These are phyloP conservation scores for Palythoa grandis DNA, from an alignment of 92 coral and sea anemone species.

Conservation along the genomic window DNA sequence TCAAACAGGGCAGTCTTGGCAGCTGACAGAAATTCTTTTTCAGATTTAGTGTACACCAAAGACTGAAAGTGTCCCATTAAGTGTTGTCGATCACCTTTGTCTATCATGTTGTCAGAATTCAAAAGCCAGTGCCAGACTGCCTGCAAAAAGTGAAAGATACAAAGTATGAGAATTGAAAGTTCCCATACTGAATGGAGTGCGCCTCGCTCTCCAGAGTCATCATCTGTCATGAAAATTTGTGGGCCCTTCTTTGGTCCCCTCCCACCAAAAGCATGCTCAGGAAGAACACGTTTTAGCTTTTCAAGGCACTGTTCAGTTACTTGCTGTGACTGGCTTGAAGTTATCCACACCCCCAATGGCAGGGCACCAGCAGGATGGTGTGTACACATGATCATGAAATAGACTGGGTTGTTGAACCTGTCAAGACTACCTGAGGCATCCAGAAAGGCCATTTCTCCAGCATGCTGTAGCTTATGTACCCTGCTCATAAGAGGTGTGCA, in stretches of 20 bases:
- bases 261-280: slow-evolving; percentile 65
- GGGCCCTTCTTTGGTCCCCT: slow-evolving; percentile 50
- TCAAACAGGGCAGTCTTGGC: background rate
- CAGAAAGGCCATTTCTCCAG: slow-evolving; percentile 13
- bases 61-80: slow-evolving; percentile 54
- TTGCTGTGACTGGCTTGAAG: slow-evolving; percentile 56
- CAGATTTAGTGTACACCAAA: slow-evolving; percentile 56
- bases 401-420: slow-evolving; percentile 63
- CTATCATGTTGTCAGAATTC: slow-evolving; percentile 46
- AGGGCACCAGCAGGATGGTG: slow-evolving; percentile 58
- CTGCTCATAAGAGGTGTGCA: slow-evolving; percentile 55
- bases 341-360: slow-evolving; percentile 56
- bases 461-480: background rate
- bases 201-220: slow-evolving; percentile 48
- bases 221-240: slow-evolving; percentile 56
- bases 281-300: slow-evolving; percentile 33
- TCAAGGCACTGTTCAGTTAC: slow-evolving; percentile 22
- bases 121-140: slow-evolving; percentile 68
- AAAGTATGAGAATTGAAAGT: slow-evolving; percentile 48
- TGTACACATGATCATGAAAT: slow-evolving; percentile 61
- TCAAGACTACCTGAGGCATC: slow-evolving; percentile 66
- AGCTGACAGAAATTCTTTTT: slow-evolving; percentile 43
- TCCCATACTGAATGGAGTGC: slow-evolving; percentile 46
- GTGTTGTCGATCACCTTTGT: slow-evolving; percentile 50
- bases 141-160: slow-evolving; percentile 68